Base-by-base conservation (phyloP, 2,888 invertebrate genomes). In the Dasypolia templi region DNA sequence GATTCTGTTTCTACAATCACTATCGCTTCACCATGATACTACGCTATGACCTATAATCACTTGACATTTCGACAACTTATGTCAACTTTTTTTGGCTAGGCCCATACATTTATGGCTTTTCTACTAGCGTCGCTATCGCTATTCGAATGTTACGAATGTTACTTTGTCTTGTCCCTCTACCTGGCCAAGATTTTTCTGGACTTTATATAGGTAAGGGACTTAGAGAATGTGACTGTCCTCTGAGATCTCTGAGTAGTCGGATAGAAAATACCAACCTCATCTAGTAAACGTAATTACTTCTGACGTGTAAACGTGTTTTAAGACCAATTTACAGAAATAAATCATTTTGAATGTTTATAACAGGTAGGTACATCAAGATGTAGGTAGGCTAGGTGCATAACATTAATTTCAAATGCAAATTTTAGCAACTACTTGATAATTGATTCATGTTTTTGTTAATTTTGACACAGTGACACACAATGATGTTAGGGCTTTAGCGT, bases 361-460 rank as follows among this genome's bases (percentile, higher is more conserved):
- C 11, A n/a, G n/a, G n/a, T 35, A 56, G 19, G 22, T 22, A 9
- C 26, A 26, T 61, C 9, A 26, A 42, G n/a, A 42, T n/a, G 26
- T 11, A 26, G 19, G 22, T n/a, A 35, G 19, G 22, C 11, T 17
- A 14, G 2, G 9, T 58, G 19, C 12, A 17, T 14, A 56, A 9
- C 0, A 46, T 46, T 56, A 46, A 58, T 58, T n/a, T 29, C 14
- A 6, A 12, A 39, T 29, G 22, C 22, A n/a, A 42, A 67, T 61
- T 49, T 49, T 71, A 49, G 26, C 61, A 66, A 56, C 32, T 39
- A 22, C 49, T 61, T 65, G 1, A n/a, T 61, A 53, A 49, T 46
- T 42, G 17, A 51, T 51, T 29, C 39, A 39, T 26, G 46, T 58
- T 76, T 77, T 51, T 77, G 63, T 61, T 76, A 59, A 35, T 67